These are phyloP conservation scores for Columba guinea DNA, from an alignment of 2,797 vertebrate genomes.

Conservation along the genomic window DNA sequence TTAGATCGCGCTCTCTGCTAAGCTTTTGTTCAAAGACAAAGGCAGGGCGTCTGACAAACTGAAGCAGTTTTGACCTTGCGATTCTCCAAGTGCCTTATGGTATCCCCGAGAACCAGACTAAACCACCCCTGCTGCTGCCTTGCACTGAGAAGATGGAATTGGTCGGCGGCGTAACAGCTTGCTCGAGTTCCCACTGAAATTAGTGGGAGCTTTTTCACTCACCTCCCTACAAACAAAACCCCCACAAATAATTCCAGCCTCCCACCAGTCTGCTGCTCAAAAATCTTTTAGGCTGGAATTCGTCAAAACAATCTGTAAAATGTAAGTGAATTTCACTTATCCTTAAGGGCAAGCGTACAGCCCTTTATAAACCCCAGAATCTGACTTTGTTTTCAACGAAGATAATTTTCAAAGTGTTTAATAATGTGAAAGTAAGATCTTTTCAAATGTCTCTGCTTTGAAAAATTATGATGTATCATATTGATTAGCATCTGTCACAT, in stretches of 20 bases:
- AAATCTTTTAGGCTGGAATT: background rate
- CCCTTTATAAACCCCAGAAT: background rate
- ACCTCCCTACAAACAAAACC: background rate
- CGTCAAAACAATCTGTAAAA: background rate
- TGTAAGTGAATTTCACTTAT: background rate
- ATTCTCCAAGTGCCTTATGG: background rate
- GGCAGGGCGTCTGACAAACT: background rate
- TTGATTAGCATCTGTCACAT: constrained; percentile 64
- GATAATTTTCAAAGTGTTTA: background rate
- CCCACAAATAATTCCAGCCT: constrained; percentile 26
- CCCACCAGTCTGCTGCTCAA: constrained; percentile 32
- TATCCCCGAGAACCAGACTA: background rate
- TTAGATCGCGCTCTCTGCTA: background rate
- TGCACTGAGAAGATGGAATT: background rate
- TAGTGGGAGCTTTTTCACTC: background rate
- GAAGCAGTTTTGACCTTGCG: background rate
- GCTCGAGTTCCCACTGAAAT: background rate
- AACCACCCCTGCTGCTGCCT: constrained; percentile 16
- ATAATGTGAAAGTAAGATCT: background rate
- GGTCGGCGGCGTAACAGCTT: background rate
- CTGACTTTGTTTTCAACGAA: background rate
- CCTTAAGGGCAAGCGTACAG: background rate
- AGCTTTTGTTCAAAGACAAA: background rate
- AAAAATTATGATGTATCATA: background rate
- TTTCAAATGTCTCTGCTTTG: background rate